Conservation (phyloP, 2,797 vertebrate genomes). For the Gastrophryne carolinensis region DNA sequence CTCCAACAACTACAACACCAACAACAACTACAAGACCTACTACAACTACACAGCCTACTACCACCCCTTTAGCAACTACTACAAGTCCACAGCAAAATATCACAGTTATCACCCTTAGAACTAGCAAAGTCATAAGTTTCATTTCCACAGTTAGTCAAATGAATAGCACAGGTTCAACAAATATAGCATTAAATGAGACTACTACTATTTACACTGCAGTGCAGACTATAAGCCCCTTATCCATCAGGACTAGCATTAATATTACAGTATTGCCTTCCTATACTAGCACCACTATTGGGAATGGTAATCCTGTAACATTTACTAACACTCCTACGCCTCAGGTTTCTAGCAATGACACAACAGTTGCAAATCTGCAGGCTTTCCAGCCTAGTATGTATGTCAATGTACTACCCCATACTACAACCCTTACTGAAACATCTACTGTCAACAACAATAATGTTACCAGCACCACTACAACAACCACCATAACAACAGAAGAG, state of each 20-base stretch:
- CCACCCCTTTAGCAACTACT: neutral
- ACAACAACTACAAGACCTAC: neutral
- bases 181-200: slow-evolving; percentile 29
- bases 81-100: slow-evolving; percentile 6
- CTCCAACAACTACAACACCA: neutral
- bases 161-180: neutral
- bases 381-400: slow-evolving; percentile 4
- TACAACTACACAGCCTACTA: neutral
- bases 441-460: neutral
- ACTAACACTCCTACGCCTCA: neutral
- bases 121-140: neutral
- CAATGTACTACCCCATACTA: neutral
- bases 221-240: slow-evolving; percentile 8
- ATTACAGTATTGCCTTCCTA: neutral
- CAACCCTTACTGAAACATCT: slow-evolving; percentile 17
- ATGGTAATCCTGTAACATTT: neutral
- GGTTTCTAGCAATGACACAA: neutral
- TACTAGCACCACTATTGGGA: neutral
- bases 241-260: neutral
- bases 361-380: neutral
- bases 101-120: slow-evolving; percentile 31
- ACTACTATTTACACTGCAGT: slow-evolving; percentile 15
- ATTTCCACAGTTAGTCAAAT: neutral
- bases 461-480: slow-evolving; percentile 26
- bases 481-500: slow-evolving; percentile 34